phyloP scores from a whole-genome alignment of 2,113 vertebrate species.

The Perognathus longimembris region DNA sequence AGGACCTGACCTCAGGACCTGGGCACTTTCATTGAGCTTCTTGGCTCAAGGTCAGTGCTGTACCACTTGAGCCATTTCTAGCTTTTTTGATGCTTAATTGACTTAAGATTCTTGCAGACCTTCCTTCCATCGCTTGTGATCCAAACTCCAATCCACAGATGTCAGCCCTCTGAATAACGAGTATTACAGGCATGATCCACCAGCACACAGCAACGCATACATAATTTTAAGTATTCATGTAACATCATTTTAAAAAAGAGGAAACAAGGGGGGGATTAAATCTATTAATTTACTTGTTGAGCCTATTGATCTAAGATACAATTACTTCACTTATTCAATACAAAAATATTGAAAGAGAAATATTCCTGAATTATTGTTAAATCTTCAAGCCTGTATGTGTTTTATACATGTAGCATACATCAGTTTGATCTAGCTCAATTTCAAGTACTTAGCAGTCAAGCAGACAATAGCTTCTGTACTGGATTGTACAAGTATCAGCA shows the following conservation, averaged over 20 bases:
- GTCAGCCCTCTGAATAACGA: no score
- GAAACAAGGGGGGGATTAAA: background rate
- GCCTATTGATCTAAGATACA: background rate
- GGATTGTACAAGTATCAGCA: background rate
- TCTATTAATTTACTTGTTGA: background rate
- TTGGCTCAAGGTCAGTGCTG: no score
- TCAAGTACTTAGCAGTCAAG: background rate
- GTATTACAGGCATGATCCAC: no score
- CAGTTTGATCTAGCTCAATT: background rate
- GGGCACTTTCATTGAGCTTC: no score
- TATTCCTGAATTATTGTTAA: background rate
- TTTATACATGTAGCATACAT: background rate
- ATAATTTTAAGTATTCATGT: slow-evolving; percentile 8
- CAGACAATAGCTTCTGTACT: background rate
- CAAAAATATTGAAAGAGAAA: background rate
- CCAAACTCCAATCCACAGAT: no score
- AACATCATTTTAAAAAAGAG: background rate
- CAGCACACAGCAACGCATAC: no score
- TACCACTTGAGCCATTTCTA: no score
- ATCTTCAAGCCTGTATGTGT: background rate
- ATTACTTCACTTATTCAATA: background rate
- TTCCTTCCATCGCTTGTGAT: no score
- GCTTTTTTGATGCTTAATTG: no score
- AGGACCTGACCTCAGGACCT: no score
- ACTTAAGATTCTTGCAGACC: no score